Percentiles rank a stretch among this genome's conserved stretches.
Evolutionary conservation across 2,888 invertebrate species (phyloP).

Genomic region (Oligia fasciuncula): DNA sequence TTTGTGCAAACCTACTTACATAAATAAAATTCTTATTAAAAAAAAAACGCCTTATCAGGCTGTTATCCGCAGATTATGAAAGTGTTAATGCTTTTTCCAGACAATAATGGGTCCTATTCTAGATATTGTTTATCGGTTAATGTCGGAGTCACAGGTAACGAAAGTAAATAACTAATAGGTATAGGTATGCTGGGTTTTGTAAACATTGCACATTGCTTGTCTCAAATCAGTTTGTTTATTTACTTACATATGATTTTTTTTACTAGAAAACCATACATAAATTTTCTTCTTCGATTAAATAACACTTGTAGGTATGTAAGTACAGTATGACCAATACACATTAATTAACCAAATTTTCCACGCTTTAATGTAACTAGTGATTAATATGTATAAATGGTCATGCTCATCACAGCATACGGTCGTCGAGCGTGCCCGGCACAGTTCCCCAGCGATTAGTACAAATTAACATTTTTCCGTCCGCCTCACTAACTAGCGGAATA

Average conservation of each 20-base stretch:
- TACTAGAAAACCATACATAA: not conserved
- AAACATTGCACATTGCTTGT: not conserved
- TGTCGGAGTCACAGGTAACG: not conserved
- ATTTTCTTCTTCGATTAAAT: not conserved
- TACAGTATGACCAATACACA: not conserved
- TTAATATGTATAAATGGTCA: constrained; percentile 48
- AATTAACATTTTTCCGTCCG: constrained; percentile 81
- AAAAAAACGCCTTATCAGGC: constrained; percentile 26
- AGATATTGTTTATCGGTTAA: constrained; percentile 14
- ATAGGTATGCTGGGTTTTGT: too few species aligned
- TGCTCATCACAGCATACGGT: constrained; percentile 29
- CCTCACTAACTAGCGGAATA: constrained; percentile 67
- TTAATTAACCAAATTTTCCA: constrained; percentile 56
- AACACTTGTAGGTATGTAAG: not conserved
- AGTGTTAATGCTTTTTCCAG: constrained; percentile 18
- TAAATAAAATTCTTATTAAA: too few species aligned
- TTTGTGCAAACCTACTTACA: too few species aligned
- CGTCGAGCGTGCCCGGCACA: constrained; percentile 46
- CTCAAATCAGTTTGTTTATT: not conserved
- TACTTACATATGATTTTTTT: not conserved
- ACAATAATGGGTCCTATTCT: constrained; percentile 23
- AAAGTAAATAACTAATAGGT: not conserved
- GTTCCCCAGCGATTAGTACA: constrained; percentile 65
- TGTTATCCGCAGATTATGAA: constrained; percentile 17
- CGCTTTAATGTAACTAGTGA: constrained; percentile 49